Evolutionary conservation across 2,888 invertebrate genomes (phyloP), one percentile per base, ranked within the genome.

Genomic region (Machimus rusticus): DNA sequence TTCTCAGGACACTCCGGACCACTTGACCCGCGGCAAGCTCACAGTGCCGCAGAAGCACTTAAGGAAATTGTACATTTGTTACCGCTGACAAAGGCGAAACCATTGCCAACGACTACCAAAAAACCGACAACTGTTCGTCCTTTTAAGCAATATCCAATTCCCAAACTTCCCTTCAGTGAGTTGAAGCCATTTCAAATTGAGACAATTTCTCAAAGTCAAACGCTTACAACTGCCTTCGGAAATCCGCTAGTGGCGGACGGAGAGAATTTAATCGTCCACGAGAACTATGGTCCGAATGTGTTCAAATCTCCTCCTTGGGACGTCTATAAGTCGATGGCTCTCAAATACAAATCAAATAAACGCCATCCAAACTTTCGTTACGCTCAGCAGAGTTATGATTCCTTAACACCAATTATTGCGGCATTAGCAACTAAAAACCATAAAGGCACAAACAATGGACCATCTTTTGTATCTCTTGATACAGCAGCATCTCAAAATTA

Each of bases 161-260:
- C 89, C 31, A 55, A 87, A 43, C 88, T 89, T 88, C 89, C 89
- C 16, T 82, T 85, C 5, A 57, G 43, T 78, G 34, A 55, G 2
- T 57, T 43, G 16, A 55, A 74, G 1, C 76, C 82, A 86, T 91
- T 92, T 46, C 91, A 90, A 74, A 86, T 93, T 81, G 91, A 92
- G 74, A 91, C 92, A 0, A 87, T 92, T 5, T 91, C 92, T 5
- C 93, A 92, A 86, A 91, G 91, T 2, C 91, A 92, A 88, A 91
- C 92, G 37, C 91, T 93, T 87, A 92, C 92, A 0, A 92, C 93
- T 0, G 92, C 92, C 4, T 92, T 92, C 89, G 91, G 90, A 3
- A 85, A 89, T n/a, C 91, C 76, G 46, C n/a, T 86, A 2, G n/a
- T 51, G 55, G 2, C 86, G 2, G 55, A 57, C 8, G 57, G 28